Conservation (phyloP, 2,888 invertebrate species). For the Drosophila recens region DNA sequence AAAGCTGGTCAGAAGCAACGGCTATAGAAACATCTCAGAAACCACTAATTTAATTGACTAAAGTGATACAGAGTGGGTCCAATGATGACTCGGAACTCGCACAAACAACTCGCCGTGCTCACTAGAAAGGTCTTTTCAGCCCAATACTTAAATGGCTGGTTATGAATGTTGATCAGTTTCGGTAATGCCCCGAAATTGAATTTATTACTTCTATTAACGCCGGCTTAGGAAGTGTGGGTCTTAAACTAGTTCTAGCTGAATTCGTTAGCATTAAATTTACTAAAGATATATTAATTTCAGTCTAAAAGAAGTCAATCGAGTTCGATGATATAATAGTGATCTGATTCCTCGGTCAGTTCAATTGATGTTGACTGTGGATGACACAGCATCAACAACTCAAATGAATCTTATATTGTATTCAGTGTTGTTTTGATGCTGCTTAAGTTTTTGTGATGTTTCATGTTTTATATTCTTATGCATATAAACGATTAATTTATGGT, state of each 20-base stretch:
- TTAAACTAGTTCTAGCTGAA: slow-evolving; percentile 66
- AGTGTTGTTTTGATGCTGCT: slow-evolving; percentile 2
- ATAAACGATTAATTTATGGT: slow-evolving; percentile 32
- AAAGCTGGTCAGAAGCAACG: slow-evolving; percentile 25
- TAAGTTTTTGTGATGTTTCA: slow-evolving; percentile 6
- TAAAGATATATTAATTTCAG: slow-evolving; percentile 11
- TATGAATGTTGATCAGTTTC: slow-evolving; percentile 29
- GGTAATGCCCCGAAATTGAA: slow-evolving; percentile 39
- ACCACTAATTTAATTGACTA: slow-evolving; percentile 39
- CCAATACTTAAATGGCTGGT: slow-evolving; percentile 26
- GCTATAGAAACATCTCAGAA: slow-evolving; percentile 41
- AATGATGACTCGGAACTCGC: slow-evolving; percentile 3
- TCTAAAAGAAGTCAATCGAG: slow-evolving; percentile 23
- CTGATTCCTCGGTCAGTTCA: slow-evolving; percentile 17
- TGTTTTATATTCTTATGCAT: neutral
- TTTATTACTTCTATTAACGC: slow-evolving; percentile 62
- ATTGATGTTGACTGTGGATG: slow-evolving; percentile 11
- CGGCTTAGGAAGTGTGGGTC: slow-evolving; percentile 54
- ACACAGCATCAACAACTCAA: slow-evolving; percentile 12
- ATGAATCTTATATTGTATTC: slow-evolving; percentile 4
- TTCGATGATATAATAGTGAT: slow-evolving; percentile 20
- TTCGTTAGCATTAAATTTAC: slow-evolving; percentile 41
- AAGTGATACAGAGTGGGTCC: slow-evolving; percentile 13
- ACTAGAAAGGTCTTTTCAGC: slow-evolving; percentile 33
- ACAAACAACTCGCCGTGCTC: neutral